These are phyloP conservation scores for Hippopotamyrus pictus DNA, from an alignment of 2,797 vertebrate species.

Conservation along the genomic window DNA sequence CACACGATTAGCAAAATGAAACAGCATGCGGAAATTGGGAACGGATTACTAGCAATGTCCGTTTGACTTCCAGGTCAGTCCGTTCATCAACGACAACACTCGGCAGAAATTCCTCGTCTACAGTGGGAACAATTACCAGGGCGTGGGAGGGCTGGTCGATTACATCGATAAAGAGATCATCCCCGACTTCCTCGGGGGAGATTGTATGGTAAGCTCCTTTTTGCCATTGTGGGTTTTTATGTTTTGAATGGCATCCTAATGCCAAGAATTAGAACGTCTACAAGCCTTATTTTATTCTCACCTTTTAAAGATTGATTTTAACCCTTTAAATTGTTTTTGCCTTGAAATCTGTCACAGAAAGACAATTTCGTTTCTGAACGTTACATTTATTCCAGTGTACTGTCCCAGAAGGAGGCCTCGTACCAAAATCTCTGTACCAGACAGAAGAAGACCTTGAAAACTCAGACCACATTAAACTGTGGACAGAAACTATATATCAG, in stretches of 20 bases:
- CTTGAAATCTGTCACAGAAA: background rate
- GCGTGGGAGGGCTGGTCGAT: background rate
- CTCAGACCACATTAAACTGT: background rate
- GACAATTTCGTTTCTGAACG: background rate
- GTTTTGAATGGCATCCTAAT: background rate
- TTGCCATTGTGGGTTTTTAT: background rate
- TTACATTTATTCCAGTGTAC: constrained; percentile 37
- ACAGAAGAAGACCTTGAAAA: constrained; percentile 16
- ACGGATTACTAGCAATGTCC: background rate
- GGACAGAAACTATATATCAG: background rate
- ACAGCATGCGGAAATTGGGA: background rate
- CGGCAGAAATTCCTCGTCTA: background rate
- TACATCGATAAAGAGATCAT: background rate
- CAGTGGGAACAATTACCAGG: background rate
- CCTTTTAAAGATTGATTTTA: background rate
- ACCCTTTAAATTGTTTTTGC: constrained; percentile 1
- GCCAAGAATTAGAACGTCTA: background rate
- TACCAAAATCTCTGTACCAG: background rate
- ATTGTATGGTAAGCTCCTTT: constrained; percentile 43
- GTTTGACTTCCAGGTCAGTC: constrained; percentile 29
- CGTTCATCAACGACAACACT: background rate
- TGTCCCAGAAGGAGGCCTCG: background rate
- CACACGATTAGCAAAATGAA: background rate
- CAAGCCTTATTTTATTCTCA: background rate
- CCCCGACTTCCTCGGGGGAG: background rate